Conservation (phyloP, 2,888 invertebrate genomes). For the Lepidochrysops patricia region DNA sequence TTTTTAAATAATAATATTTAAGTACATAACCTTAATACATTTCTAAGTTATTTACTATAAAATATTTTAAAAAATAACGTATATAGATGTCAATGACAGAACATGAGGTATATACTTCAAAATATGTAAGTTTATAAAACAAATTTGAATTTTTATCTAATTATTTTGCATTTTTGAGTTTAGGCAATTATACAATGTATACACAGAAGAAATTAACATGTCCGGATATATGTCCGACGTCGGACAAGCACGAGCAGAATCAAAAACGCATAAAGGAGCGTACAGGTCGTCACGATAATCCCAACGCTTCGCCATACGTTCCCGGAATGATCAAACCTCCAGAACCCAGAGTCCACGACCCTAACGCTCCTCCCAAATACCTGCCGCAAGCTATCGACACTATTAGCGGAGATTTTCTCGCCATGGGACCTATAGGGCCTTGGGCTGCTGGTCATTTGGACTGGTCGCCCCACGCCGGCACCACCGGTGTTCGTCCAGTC, state of each 20-base stretch:
- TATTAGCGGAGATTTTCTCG: conserved; percentile 56
- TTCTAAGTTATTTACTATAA: too few relatives aligned
- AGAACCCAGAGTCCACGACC: conserved; percentile 41
- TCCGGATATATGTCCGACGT: conserved; percentile 46
- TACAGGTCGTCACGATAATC: conserved; percentile 25
- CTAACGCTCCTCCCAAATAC: conserved; percentile 52
- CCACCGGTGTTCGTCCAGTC: conserved; percentile 83
- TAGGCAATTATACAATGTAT: conserved; percentile 34
- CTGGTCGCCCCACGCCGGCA: conserved; percentile 82
- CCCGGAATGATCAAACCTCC: conserved; percentile 52
- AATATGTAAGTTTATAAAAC: too few relatives aligned
- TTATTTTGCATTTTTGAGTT: too few relatives aligned
- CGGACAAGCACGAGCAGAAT: conserved; percentile 12
- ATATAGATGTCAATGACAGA: too few relatives aligned
- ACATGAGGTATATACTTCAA: too few relatives aligned
- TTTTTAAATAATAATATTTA: too few relatives aligned
- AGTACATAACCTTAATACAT: too few relatives aligned
- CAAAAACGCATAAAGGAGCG: conserved; percentile 30
- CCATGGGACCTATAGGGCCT: conserved; percentile 72
- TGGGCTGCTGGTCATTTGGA: conserved; percentile 85
- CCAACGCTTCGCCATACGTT: conserved; percentile 37
- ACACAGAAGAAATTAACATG: conserved; percentile 34
- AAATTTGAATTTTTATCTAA: too few relatives aligned
- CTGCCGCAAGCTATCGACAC: conserved; percentile 58
- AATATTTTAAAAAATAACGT: too few relatives aligned